Base-by-base conservation (phyloP, 2,113 vertebrate genomes). In the Crotalus viridis region DNA sequence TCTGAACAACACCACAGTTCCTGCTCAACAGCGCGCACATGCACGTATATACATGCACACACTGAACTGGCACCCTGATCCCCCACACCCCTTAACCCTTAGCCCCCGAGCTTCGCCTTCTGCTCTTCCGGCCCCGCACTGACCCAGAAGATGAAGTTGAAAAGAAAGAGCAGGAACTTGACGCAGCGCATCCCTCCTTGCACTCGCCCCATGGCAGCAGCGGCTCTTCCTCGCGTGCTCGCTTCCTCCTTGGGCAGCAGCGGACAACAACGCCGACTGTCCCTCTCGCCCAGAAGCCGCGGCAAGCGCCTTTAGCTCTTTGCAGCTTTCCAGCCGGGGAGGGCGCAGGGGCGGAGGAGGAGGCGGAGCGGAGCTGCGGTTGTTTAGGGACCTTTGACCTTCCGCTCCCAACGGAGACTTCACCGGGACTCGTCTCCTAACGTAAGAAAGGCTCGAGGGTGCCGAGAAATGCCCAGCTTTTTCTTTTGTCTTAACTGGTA, bases 101-200 rank as follows among this genome's bases (percentile, higher is more conserved):
- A n/a, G 10, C 52, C 87, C 51, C 15, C 28, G 51, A 10, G 0
- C 48, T 51, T 51, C 19, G 28, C 28, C 87, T 33, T 10, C 52
- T 5, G 28, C 28, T 39, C 52, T 51, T 51, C 64, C 64, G 90
- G 46, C 21, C 91, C 89, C 3, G 33, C 88, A 97, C 99, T 99
- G 97, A 99, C 99, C 99, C 98, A 99, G 97, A 99, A 99, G 88
- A 98, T 98, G 95, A 99, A 98, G 98, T 99, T 99, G 98, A 99
- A 99, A 88, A 98, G 97, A 95, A 99, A 98, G 92, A 99, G 98
- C 95, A 99, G 98, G 95, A 98, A 98, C 96, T 99, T 99, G 93
- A 99, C 97, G 89, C 98, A 99, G 94, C 98, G 98, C 98, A 99
- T 98, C 94, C 98, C 98, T 93, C 98, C 98, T 96, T 98, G 98